Evolutionary conservation across 2,113 vertebrate species (phyloP), one percentile per base, ranked within the genome.

Genomic region (Xiphorhynchus elegans): DNA sequence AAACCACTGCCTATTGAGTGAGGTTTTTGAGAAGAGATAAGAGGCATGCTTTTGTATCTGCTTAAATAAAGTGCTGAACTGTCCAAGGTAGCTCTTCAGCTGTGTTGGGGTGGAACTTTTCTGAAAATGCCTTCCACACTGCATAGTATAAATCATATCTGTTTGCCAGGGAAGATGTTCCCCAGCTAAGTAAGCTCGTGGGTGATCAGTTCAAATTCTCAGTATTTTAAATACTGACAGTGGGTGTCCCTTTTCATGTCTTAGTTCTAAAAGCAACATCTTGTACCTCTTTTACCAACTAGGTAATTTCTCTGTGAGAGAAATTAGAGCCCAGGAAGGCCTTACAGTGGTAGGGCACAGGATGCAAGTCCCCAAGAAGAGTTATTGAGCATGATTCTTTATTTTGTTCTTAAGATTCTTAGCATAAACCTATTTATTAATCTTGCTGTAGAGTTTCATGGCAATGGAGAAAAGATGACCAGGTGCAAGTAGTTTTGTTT

Each of bases 31-130:
- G 52, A 46, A 70, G 50, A 69, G 11, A 13, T 23, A 28, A n/a
- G 39, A 35, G 28, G 31, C 5, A 1, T 35, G 46, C 26, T 73
- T 92, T 72, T 0, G 0, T 47, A 37, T 78, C 13, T 59, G 21
- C 17, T 64, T 56, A 46, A 55, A 55, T 46, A 10, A 68, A 68
- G 18, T 49, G 29, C 28, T 44, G n/a, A 52, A 33, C 20, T 89
- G 21, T 37, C 52, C 53, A 55, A 10, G 67, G 47, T 37, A 14
- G 26, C 31, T 76, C 31, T 66, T 26, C 16, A 26, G 31, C 25
- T 13, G 1, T 70, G 82, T 25, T 44, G 76, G 40, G 42, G 33
- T 3, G 76, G n/a, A 92, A 69, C 24, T 76, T 60, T 56, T 59
- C 13, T 18, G 18, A 13, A 46, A 56, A 42, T 1, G 1, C 46